Percentiles rank a stretch among this genome's conserved stretches.
phyloP scores from a whole-genome alignment of 2,113 vertebrate species.

The Chaenogobius annularis region DNA sequence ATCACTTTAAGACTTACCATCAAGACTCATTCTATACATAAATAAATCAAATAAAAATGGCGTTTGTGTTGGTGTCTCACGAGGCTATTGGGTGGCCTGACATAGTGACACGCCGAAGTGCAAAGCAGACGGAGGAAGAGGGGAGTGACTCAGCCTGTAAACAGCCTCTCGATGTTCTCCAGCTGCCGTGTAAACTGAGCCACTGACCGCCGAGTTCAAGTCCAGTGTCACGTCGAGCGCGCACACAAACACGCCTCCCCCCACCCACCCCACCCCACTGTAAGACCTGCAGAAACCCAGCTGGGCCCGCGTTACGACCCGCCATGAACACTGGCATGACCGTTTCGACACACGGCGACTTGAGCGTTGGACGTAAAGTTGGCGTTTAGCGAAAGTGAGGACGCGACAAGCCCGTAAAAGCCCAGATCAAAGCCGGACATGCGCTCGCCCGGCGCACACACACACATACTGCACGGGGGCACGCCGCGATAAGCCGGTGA shows the following conservation, averaged over 20 bases:
- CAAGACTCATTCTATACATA: too few relatives aligned
- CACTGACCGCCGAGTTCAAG: slow-evolving; percentile 28
- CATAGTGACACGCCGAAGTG: slow-evolving; percentile 18
- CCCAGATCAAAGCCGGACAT: slow-evolving; percentile 37
- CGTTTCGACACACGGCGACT: slow-evolving; percentile 5
- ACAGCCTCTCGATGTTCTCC: slow-evolving; percentile 61
- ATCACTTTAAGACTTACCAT: too few relatives aligned
- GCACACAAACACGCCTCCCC: slow-evolving; percentile 28
- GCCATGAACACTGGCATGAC: slow-evolving; percentile 2
- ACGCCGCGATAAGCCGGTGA: slow-evolving; percentile 40
- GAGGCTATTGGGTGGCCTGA: background rate
- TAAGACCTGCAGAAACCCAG: slow-evolving; percentile 12
- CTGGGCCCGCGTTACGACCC: slow-evolving; percentile 12
- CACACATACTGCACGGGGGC: slow-evolving; percentile 5
- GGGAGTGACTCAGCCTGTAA: slow-evolving; percentile 57
- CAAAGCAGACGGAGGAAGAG: slow-evolving; percentile 19
- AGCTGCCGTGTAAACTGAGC: slow-evolving; percentile 62
- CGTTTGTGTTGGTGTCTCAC: background rate
- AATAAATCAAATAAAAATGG: too few relatives aligned
- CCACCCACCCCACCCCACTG: too few relatives aligned
- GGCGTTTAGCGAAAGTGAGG: slow-evolving; percentile 19
- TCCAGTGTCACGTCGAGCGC: background rate
- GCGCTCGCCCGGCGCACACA: slow-evolving; percentile 19
- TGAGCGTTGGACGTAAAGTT: slow-evolving; percentile 10
- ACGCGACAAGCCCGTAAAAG: slow-evolving; percentile 40